Evolutionary conservation across 2,113 vertebrate species (phyloP), one percentile per base, ranked within the genome.

Genomic region (Dicentrarchus labrax): DNA sequence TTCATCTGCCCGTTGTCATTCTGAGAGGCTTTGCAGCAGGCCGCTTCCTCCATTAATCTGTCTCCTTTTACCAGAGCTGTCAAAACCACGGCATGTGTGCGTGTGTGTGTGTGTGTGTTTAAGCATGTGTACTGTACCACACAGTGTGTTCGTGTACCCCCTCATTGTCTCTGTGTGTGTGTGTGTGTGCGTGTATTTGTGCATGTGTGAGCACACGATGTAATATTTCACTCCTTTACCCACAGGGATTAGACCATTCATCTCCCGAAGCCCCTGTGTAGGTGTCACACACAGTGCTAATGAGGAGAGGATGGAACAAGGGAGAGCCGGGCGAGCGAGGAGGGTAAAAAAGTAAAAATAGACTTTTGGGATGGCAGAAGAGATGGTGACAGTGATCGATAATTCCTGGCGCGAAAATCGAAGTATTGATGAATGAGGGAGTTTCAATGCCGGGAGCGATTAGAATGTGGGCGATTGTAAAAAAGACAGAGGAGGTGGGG

Each of bases 231-330:
- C 69, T 87, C 68, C 59, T 72, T 30, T 85, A 61, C 83, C 87
- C 83, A 84, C 72, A 83, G 86, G 88, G 90, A 92, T 88, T 79
- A 83, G 78, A 85, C 88, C 87, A 89, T 93, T 93, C 85, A 88
- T 93, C 85, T 92, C 85, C 86, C 57, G 36, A 75, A 90, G 88
- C 87, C 82, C 73, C 76, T 64, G 91, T 82, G 92, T 91, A 90
- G 93, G 92, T 92, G 93, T 93, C 87, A 91, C 85, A 74, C 85
- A 84, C n/a, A 11, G 80, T 70, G 62, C 86, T 94, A 94, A 93
- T 94, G 85, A 94, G 91, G 78, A 89, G 85, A 85, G 81, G 86
- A 73, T n/a, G 73, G 84, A 92, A 89, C 60, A 53, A 75, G 82
- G 60, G 80, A 79, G 86, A 81, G 80, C 21, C 30, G 21, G 62